Base-by-base conservation (phyloP, 1,140 invertebrate species). In the Drosophila setifemur region DNA sequence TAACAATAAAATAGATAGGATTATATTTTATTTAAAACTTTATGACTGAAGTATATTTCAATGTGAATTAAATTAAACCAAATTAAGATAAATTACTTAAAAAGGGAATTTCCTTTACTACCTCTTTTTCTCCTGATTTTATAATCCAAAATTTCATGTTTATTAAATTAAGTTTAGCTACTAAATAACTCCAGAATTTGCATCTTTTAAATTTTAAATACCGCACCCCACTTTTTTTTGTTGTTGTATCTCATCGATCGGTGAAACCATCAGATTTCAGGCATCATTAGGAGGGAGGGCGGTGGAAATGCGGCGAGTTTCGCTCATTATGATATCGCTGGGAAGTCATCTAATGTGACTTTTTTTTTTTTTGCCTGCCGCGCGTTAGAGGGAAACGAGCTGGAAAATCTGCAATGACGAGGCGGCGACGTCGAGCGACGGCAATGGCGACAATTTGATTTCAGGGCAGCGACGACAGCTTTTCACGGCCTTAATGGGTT, bases 311-410 rank as follows among this genome's bases (percentile, higher is more conserved):
- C 21, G 23, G 25, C 29, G 29, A 25, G 42, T 66, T 64, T 63
- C 57, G 57, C 61, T 28, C 57, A 78, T 78, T 72, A 68, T 55
- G 67, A 49, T 76, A 72, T 77, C 60, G 44, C 37, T 73, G 48
- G 40, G 52, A 79, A 48, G 71, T 66, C 66, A 79, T 79, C 76
- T 81, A 75, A 81, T 75, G 76, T 54, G 76, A 79, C 76, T 66
- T 79, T 81, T 53, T n/a, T n/a, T n/a, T n/a, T n/a, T n/a, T n/a
- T n/a, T n/a, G n/a, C n/a, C n/a, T 39, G 40, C 42, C 37, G 25
- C 39, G 39, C 43, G 49, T 66, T 18, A 49, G 12, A 1, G 52
- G 21, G 57, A 43, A 79, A 68, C 66, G 55, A 54, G 52, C 35
- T 79, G 76, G 71, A 81, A 79, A 79, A 79, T 71, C 52, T 48